Evolutionary conservation across 2,113 vertebrate genomes (phyloP).

Genomic region (Synchiropus splendidus): DNA sequence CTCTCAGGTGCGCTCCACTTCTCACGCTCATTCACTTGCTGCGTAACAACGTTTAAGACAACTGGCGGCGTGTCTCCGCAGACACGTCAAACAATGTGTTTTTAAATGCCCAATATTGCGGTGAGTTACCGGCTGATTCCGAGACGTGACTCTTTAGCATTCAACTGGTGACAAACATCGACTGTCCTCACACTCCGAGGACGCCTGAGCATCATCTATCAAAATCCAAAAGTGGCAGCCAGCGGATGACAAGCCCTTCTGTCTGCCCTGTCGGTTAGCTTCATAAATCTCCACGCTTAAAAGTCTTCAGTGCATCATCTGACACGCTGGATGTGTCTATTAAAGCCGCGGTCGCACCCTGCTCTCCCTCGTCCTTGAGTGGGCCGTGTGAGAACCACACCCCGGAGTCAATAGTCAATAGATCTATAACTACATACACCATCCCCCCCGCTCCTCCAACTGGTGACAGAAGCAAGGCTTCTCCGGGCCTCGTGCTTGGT

Average conservation of each 20-base stretch:
- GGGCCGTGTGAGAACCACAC: slow-evolving; percentile 57
- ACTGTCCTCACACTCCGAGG: too few relatives aligned
- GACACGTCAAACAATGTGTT: too few relatives aligned
- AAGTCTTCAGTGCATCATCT: slow-evolving; percentile 10
- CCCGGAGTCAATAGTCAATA: slow-evolving; percentile 41
- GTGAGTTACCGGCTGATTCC: too few relatives aligned
- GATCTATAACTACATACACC: slow-evolving; percentile 30
- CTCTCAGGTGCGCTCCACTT: slow-evolving; percentile 12
- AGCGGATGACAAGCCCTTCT: too few relatives aligned
- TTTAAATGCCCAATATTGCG: too few relatives aligned
- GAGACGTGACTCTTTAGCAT: too few relatives aligned
- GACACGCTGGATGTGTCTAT: slow-evolving; percentile 21
- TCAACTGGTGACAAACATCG: too few relatives aligned
- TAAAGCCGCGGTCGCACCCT: slow-evolving; percentile 21
- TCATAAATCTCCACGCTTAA: slow-evolving; percentile 10
- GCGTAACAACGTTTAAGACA: too few relatives aligned
- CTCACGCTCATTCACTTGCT: too few relatives aligned
- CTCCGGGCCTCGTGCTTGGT: slow-evolving; percentile 39
- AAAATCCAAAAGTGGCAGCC: slow-evolving; percentile 1
- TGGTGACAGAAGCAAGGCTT: slow-evolving; percentile 45
- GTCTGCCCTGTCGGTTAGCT: slow-evolving; percentile 7
- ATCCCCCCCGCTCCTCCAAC: slow-evolving; percentile 35
- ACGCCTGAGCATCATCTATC: slow-evolving; percentile 2
- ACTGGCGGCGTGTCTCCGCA: too few relatives aligned
- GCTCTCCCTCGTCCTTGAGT: slow-evolving; percentile 44